Evolutionary conservation across 2,888 invertebrate species (phyloP).

Genomic region (Pollenia amentaria): DNA sequence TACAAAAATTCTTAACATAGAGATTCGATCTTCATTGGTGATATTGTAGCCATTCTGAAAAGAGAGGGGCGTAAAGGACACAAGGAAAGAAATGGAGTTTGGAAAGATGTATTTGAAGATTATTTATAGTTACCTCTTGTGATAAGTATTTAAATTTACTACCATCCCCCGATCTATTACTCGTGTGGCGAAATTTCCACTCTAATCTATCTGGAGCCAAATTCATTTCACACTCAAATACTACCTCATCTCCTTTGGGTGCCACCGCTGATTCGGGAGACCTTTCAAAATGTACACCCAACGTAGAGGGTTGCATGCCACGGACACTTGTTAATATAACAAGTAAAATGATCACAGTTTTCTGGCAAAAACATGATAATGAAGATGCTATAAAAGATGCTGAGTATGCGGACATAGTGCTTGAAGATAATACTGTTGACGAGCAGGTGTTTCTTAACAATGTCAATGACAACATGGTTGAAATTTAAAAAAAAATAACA

Average conservation of each 20-base stretch:
- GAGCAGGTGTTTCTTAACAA: constrained; percentile 71
- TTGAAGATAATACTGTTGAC: constrained; percentile 42
- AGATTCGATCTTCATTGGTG: constrained; percentile 82
- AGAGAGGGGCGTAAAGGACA: neutral
- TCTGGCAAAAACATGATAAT: constrained; percentile 45
- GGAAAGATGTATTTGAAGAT: no score
- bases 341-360: constrained; percentile 65
- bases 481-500: neutral
- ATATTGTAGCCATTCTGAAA: constrained; percentile 81
- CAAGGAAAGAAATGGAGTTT: neutral
- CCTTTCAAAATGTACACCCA: constrained; percentile 89
- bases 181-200: constrained; percentile 90
- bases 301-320: constrained; percentile 75
- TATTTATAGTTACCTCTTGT: constrained; percentile 73
- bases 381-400: constrained; percentile 17
- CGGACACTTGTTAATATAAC: constrained; percentile 60
- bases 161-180: constrained; percentile 78
- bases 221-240: constrained; percentile 92
- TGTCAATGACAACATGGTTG: constrained; percentile 62
- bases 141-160: constrained; percentile 79
- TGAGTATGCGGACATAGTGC: neutral
- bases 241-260: constrained; percentile 91
- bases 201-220: constrained; percentile 91
- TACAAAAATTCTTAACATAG: constrained; percentile 85
- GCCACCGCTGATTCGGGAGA: constrained; percentile 92